Evolutionary conservation across 1,140 invertebrate species (phyloP).

Genomic region (Platorchestia sp.): DNA sequence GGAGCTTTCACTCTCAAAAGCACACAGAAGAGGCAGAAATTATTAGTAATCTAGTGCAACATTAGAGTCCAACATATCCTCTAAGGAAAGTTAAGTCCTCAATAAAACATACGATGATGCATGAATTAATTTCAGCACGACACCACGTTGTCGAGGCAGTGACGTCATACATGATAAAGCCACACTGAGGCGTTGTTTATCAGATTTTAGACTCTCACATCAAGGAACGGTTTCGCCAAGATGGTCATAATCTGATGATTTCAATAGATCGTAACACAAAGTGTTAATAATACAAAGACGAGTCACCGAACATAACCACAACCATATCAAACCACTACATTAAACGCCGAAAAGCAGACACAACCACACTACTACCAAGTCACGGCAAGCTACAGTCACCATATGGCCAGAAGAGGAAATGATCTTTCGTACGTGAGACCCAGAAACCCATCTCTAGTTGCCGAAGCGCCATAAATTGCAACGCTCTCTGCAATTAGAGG

Average conservation of each 20-base stretch:
- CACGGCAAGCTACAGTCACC: background rate
- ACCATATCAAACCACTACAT: background rate
- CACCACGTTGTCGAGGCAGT: background rate
- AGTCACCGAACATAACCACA: background rate
- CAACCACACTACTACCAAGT: background rate
- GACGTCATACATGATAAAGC: background rate
- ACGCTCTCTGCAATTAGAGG: conserved; percentile 27
- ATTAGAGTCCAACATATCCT: background rate
- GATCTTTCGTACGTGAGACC: conserved; percentile 36
- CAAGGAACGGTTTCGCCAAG: background rate
- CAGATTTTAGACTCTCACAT: background rate
- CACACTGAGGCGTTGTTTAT: background rate
- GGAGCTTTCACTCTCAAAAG: background rate
- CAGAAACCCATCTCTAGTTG: conserved; percentile 23
- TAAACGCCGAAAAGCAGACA: background rate
- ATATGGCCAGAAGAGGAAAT: conserved; percentile 52
- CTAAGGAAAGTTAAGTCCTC: too few relatives aligned
- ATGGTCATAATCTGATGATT: background rate
- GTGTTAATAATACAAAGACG: background rate
- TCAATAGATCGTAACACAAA: background rate
- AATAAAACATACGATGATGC: background rate
- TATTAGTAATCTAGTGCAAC: background rate
- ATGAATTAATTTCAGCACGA: background rate
- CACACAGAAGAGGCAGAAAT: background rate
- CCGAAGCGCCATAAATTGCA: conserved; percentile 41